Percentiles rank a stretch among this genome's conserved stretches.
Conservation (phyloP, 1,140 invertebrate genomes). For the Himalopsyche phryganea region DNA sequence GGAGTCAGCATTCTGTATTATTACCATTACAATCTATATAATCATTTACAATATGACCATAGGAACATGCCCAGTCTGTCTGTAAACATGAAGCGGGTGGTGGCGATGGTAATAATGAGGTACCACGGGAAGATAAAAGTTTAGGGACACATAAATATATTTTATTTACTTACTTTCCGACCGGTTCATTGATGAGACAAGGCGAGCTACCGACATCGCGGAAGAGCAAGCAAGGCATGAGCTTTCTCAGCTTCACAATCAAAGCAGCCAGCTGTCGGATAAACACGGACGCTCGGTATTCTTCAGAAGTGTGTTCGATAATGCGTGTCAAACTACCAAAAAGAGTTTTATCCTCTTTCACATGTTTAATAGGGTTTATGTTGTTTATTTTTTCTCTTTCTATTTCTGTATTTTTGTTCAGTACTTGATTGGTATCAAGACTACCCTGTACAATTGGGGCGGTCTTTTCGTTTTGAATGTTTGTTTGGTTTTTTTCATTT, state of each 20-base stretch:
- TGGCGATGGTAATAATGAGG: no score
- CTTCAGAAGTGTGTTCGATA: constrained; percentile 19
- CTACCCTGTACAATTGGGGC: not conserved
- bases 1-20: no score
- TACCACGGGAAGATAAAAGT: no score
- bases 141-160: no score
- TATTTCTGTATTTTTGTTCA: not conserved
- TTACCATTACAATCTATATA: no score
- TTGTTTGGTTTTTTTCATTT: constrained; percentile 10
- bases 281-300: constrained; percentile 23
- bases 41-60: no score
- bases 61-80: no score
- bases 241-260: constrained; percentile 16
- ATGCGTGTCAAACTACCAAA: constrained; percentile 22
- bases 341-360: constrained; percentile 24
- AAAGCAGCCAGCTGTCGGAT: constrained; percentile 22
- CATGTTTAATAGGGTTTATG: constrained; percentile 9
- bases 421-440: not conserved
- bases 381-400: constrained; percentile 2
- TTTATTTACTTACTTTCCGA: constrained; percentile 26
- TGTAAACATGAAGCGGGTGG: no score
- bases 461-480: not conserved
- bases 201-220: constrained; percentile 13
- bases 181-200: constrained; percentile 23
- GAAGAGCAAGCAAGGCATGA: constrained; percentile 26